These are phyloP conservation scores for Cynocephalus volans DNA, from an alignment of 2,113 vertebrate genomes.

Conservation along the genomic window DNA sequence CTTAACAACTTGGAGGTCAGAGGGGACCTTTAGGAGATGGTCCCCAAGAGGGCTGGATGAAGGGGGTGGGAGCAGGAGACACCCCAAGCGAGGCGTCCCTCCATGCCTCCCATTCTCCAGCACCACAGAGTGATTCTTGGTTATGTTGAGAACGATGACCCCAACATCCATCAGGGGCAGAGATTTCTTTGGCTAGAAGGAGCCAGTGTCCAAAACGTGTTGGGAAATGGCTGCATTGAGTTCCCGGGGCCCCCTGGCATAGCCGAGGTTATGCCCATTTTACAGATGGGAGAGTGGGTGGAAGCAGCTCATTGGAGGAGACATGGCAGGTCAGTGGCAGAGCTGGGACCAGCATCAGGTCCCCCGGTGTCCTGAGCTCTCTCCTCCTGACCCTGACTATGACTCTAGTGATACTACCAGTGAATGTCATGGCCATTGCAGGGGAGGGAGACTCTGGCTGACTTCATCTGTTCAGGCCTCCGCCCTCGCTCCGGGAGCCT, in stretches of 20 bases:
- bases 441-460: not conserved
- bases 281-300: not conserved
- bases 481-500: not conserved
- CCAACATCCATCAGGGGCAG: accelerated
- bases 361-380: not conserved
- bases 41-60: not conserved
- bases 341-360: too few species aligned
- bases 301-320: not conserved
- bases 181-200: not conserved
- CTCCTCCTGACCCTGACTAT: not conserved
- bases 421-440: not conserved
- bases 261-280: not conserved
- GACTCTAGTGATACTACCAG: not conserved
- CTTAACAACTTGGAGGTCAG: not conserved
- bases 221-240: too few species aligned
- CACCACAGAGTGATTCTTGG: not conserved
- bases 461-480: not conserved
- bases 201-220: not conserved
- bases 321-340: not conserved
- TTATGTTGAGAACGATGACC: not conserved
- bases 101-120: not conserved
- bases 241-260: not conserved
- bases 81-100: accelerated
- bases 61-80: not conserved
- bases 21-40: too few species aligned